Evolutionary conservation across 1,140 invertebrate genomes (phyloP).

Genomic region (Hydropsyche tenuis): DNA sequence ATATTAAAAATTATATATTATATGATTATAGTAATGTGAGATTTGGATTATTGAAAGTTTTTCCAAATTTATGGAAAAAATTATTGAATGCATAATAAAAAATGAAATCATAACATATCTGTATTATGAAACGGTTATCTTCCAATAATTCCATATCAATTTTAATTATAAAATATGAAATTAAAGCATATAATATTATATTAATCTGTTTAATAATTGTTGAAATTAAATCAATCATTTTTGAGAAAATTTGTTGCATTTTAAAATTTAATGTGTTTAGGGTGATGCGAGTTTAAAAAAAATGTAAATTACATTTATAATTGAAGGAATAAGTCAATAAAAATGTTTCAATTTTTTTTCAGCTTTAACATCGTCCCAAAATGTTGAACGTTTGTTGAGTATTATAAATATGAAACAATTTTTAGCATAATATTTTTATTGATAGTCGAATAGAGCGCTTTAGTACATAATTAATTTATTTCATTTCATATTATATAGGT

Average conservation of each 20-base stretch:
- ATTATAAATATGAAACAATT: neutral
- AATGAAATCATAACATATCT: conserved; percentile 17
- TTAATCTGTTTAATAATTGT: conserved; percentile 1
- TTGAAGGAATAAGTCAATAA: no score
- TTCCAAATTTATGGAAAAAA: neutral
- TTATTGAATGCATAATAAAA: neutral
- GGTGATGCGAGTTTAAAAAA: neutral
- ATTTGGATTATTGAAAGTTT: no score
- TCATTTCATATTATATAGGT: neutral
- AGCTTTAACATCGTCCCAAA: neutral
- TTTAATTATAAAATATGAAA: conserved; percentile 15
- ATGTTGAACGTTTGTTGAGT: neutral
- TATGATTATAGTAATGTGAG: no score
- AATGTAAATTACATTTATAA: no score
- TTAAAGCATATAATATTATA: conserved; percentile 13
- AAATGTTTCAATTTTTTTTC: no score
- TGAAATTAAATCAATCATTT: neutral
- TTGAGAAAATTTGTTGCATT: neutral
- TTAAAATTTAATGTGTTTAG: conserved; percentile 2
- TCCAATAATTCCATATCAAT: conserved; percentile 48
- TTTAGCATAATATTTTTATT: conserved; percentile 17
- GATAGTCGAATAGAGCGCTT: conserved; percentile 1
- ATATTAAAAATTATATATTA: no score
- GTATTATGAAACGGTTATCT: conserved; percentile 43
- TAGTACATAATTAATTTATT: conserved; percentile 1